Evolutionary conservation across 2,888 invertebrate genomes (phyloP), one percentile per base, ranked within the genome.

Genomic region (Pandemis heparana): DNA sequence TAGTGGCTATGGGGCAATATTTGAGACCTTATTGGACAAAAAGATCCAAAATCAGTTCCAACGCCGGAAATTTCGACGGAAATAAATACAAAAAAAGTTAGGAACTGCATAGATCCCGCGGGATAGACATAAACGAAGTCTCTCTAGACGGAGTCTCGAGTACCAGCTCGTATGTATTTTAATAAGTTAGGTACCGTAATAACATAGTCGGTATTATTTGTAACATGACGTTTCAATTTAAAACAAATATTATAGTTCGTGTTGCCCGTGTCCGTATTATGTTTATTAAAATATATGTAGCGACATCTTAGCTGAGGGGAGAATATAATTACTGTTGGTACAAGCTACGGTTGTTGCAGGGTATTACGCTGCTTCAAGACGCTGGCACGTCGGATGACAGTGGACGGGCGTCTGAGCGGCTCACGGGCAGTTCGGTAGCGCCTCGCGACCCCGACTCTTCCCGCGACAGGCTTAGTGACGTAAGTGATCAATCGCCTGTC

Each of bases 361-460:
- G 96, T 94, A 96, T 97, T 92, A 96, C 96, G 91, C 95, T 96
- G 92, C 95, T 95, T 90, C 96, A 96, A 91, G 97, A 97, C 95
- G 96, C 97, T 92, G 97, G 97, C 88, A 97, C 97, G 89, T 97
- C 97, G 91, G 97, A 97, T 95, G 97, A 97, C 94, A 97, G 97
- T 95, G 97, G 97, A 86, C 95, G 97, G 92, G 97, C 97, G 85
- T 97, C 97, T 83, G 97, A 97, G 95, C 95, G 97, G 88, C 95
- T 97, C 89, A 96, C 97, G 90, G 96, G 96, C 92, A 96, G 97
- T 92, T 96, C 96, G 77, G 96, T 96, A 87, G 96, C 96, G 84
- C 96, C 96, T 86, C 95, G 97, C 89, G 97, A 97, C 94, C 96
- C 97, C 87, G 97, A 97, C 94, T 97, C 97, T 93, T 97, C 97